phyloP scores from a whole-genome alignment of 2,797 vertebrate genomes.

The Petrocephalus sullivani region DNA sequence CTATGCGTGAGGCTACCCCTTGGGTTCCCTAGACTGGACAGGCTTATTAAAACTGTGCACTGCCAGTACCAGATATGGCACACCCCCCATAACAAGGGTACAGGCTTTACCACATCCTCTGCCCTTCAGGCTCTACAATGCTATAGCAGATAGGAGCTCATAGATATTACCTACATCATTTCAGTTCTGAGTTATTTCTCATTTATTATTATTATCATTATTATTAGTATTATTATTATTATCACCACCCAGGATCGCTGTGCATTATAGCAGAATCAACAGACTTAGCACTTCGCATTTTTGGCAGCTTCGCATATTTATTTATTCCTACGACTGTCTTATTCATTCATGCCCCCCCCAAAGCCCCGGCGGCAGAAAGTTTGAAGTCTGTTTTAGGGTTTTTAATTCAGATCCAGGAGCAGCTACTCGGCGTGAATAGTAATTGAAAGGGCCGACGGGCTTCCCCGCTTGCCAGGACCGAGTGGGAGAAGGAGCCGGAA shows the following conservation, averaged over 20 bases:
- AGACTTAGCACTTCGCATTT: neutral
- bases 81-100: neutral
- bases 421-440: neutral
- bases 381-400: neutral
- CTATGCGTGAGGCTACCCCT: neutral
- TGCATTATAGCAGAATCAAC: neutral
- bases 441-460: neutral
- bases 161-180: neutral
- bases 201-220: neutral
- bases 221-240: neutral
- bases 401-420: neutral
- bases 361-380: neutral
- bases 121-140: neutral
- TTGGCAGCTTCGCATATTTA: neutral
- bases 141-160: neutral
- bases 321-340: neutral
- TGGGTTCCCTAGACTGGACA: neutral
- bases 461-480: neutral
- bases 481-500: neutral
- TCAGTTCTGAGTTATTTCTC: neutral
- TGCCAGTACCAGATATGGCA: neutral
- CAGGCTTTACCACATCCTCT: neutral
- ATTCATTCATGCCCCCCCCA: neutral
- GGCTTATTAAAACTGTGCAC: neutral
- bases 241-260: neutral